Base-by-base conservation (phyloP, 1,140 invertebrate genomes). In the Nylanderia fulva region DNA sequence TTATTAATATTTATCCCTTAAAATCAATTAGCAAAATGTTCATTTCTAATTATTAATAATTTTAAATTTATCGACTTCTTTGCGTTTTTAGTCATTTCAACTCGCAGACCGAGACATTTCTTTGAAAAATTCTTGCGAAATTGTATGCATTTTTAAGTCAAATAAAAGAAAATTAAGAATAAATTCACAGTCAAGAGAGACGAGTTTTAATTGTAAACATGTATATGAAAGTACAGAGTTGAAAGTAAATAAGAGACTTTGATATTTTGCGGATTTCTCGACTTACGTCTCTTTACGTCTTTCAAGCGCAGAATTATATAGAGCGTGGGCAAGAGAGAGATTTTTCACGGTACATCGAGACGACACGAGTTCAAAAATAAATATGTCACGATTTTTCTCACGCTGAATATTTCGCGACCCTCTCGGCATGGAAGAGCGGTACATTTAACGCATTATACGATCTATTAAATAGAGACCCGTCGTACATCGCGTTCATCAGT, bases 341-440 rank as follows among this genome's bases (percentile, higher is more conserved):
- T 76, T 79, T 82, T 71, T 6, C 27, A 24, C 9, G 13, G 33
- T 9, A 56, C 29, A 33, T 2, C 13, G 48, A 64, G 42, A 69
- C 77, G 54, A 36, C 64, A 36, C 64, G 15, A 58, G 77, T 6
- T 29, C 13, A 33, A 82, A 79, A 72, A 72, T 82, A 82, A 71
- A 82, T 60, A 71, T 39, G 39, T 58, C 36, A 60, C 77, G 66
- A 45, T 72, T 71, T 4, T 52, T 29, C 8, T 36, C 6, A 52
- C 66, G 52, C 33, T 82, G 77, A 82, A 82, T 82, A 82, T 82
- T 82, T 82, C 66, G 72, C 71, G 66, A 72, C 36, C 52, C 66
- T 56, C 42, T 71, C 52, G 52, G 77, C 64, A 33, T 29, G 64
- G 64, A 68, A 36, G 36, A 60, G 54, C 77, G 66, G 52, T 71